Evolutionary conservation across 2,888 invertebrate genomes (phyloP), one percentile per base, ranked within the genome.

Genomic region (Oscheius sp.): DNA sequence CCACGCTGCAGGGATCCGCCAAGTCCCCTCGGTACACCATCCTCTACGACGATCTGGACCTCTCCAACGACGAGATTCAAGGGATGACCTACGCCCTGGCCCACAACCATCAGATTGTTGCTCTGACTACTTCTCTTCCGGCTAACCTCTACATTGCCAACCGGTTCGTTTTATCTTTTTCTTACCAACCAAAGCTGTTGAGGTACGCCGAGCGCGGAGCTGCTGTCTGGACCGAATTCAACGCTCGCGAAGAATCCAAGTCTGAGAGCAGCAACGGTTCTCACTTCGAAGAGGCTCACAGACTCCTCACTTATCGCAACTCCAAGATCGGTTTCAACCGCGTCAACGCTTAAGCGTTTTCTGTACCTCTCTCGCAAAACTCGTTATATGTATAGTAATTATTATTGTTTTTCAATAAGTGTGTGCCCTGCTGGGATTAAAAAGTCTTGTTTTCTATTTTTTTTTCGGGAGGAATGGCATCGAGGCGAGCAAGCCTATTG

Each of bases 1-100:
- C 75, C 29, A 86, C 88, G 13, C 78, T 87, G 5, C 87, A 88
- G 79, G 88, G 88, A n/a, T 82, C 85, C 1, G 87, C 86, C 7
- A 81, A 78, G 42, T 82, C 84, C 7, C 87, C 88, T 10, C 73
- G 82, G 1, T 88, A 88, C 77, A 85, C 86, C 0, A 80, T 88
- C 1, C 60, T 88, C 47, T 59, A 74, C 32, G 84, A 87, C 55
- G 86, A 87, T 37, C 65, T 59, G n/a, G 73, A 76, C 10, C 68
- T 80, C 13, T 29, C 74, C 4, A 76, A 85, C 81, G 80, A 84
- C 53, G 75, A 80, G 13, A 66, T 87, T 29, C 80, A 88, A 70
- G 75, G 75, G 13, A 48, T 85, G 50, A 83, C 87, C 4, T 81
- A 80, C 66, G 74, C 78, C 0, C 79, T 88, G 21, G 79, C 82